phyloP scores from a whole-genome alignment of 92 coral and sea anemone genomes.

The Siderastrea siderea region DNA sequence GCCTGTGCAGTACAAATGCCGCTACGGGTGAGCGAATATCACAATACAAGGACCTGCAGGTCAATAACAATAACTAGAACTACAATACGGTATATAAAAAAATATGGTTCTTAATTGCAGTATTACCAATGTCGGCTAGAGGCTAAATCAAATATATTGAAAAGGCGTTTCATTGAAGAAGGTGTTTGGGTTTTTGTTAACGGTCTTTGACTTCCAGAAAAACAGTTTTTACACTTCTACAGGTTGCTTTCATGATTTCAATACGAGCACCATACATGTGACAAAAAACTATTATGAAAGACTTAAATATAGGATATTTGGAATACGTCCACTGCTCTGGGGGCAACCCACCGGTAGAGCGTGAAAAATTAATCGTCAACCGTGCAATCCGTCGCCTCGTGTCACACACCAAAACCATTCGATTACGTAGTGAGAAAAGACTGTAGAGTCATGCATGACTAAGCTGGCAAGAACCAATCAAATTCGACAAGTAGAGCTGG shows the following conservation, averaged over 20 bases:
- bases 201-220: background rate
- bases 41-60: background rate
- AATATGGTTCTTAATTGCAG: background rate
- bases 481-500: conserved; percentile 9
- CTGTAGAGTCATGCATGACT: conserved; percentile 28
- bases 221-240: conserved; percentile 11
- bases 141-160: background rate
- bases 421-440: conserved; percentile 39
- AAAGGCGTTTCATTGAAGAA: background rate
- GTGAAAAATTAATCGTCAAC: conserved; percentile 44
- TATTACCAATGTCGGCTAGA: background rate
- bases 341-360: conserved; percentile 38
- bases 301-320: conserved; percentile 69
- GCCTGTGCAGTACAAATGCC: background rate
- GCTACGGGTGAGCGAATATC: background rate
- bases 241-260: conserved; percentile 28
- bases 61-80: conserved; percentile 7
- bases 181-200: background rate
- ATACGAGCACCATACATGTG: conserved; percentile 33
- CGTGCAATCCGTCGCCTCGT: conserved; percentile 20
- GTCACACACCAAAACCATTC: conserved; percentile 18
- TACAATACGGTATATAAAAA: background rate
- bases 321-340: conserved; percentile 19
- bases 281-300: conserved; percentile 80
- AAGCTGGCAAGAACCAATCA: conserved; percentile 36